A percentile compares a stretch with the other conserved stretches of the same genome.
These are phyloP conservation scores for Gavialis gangeticus DNA, from an alignment of 2,113 vertebrate species.

Conservation along the genomic window DNA sequence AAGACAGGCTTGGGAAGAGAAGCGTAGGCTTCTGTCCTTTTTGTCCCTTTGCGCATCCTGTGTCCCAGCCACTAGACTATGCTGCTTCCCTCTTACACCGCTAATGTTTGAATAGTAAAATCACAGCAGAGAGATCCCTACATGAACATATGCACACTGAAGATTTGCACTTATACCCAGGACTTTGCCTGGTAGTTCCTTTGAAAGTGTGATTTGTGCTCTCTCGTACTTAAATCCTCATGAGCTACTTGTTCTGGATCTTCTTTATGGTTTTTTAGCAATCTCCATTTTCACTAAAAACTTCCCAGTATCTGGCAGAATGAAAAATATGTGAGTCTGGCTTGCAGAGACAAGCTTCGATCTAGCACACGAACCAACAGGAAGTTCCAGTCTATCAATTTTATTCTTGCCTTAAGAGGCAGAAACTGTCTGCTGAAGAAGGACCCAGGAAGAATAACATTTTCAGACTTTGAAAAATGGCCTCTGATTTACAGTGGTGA, in stretches of 20 bases:
- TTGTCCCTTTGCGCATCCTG: background rate
- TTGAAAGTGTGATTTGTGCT: background rate
- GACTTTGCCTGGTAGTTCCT: background rate
- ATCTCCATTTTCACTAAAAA: background rate
- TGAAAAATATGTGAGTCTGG: slow-evolving; percentile 20
- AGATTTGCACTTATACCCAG: background rate
- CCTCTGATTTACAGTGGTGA: slow-evolving; percentile 54
- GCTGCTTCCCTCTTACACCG: background rate
- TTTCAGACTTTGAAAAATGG: slow-evolving; percentile 35
- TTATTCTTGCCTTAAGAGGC: slow-evolving; percentile 19
- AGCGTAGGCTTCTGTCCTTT: background rate
- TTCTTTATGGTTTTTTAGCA: background rate
- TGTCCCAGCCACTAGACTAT: background rate
- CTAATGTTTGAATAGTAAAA: background rate
- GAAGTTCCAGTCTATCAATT: slow-evolving; percentile 46
- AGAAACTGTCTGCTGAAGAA: slow-evolving; percentile 39
- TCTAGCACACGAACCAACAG: background rate
- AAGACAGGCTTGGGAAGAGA: background rate
- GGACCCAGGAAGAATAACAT: slow-evolving; percentile 56
- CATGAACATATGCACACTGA: background rate
- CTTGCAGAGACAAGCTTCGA: slow-evolving; percentile 29
- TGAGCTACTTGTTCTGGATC: background rate
- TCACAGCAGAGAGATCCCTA: background rate
- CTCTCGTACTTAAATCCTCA: accelerated
- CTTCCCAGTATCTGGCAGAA: background rate